Conservation (phyloP, 2,888 invertebrate genomes). For the Hyposoter dolosus region DNA sequence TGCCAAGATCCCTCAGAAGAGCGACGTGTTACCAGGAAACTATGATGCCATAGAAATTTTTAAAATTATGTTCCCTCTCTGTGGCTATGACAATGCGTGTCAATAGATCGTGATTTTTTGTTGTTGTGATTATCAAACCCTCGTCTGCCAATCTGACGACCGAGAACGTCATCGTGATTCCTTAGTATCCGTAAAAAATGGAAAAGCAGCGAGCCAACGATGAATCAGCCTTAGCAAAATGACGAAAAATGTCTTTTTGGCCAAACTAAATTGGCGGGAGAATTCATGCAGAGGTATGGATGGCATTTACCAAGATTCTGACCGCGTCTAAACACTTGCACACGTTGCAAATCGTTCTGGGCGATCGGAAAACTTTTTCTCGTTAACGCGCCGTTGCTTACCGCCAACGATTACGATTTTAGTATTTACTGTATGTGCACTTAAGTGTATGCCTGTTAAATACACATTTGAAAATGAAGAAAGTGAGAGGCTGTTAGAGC, state of each 20-base stretch:
- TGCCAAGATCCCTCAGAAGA: too few species aligned
- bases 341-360: slow-evolving; percentile 12
- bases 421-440: neutral
- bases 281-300: slow-evolving; percentile 27
- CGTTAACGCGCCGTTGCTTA: slow-evolving; percentile 19
- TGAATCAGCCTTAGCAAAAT: neutral
- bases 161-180: neutral
- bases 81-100: neutral
- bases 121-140: neutral
- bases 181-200: neutral
- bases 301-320: slow-evolving; percentile 35
- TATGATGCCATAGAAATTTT: too few species aligned
- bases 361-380: slow-evolving; percentile 36
- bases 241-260: neutral
- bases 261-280: neutral
- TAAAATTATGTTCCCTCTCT: too few species aligned
- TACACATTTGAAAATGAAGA: slow-evolving; percentile 10
- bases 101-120: neutral
- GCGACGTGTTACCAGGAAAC: too few species aligned
- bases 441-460: neutral
- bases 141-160: neutral
- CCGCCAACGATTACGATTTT: neutral
- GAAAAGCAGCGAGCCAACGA: neutral
- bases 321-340: neutral
- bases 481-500: slow-evolving; percentile 27